These are phyloP conservation scores for Copidosoma aretas DNA, from an alignment of 2,888 invertebrate species.

Conservation along the genomic window DNA sequence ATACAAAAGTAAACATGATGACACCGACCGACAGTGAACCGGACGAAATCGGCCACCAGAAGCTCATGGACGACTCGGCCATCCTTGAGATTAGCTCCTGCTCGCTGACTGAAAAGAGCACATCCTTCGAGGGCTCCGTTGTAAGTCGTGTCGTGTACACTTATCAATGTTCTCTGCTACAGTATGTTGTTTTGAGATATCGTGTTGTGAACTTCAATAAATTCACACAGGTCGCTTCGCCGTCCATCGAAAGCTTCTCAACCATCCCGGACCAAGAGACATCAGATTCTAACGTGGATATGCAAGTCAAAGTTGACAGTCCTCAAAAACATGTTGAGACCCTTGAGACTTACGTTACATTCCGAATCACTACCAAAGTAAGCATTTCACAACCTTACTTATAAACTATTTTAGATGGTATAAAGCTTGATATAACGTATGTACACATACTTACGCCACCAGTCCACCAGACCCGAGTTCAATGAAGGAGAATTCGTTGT, in stretches of 20 bases:
- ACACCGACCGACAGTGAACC: slow-evolving; percentile 53
- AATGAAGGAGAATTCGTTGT: slow-evolving; percentile 71
- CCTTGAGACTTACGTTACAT: slow-evolving; percentile 75
- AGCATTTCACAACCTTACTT: slow-evolving; percentile 18
- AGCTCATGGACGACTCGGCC: slow-evolving; percentile 50
- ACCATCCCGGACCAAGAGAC: slow-evolving; percentile 68
- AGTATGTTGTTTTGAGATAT: slow-evolving; percentile 4
- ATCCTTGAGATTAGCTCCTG: slow-evolving; percentile 56
- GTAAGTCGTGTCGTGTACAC: slow-evolving; percentile 48
- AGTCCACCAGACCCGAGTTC: slow-evolving; percentile 71
- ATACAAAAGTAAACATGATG: slow-evolving; percentile 50
- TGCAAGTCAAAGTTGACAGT: slow-evolving; percentile 72
- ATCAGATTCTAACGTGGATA: slow-evolving; percentile 65
- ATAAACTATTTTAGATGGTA: background rate
- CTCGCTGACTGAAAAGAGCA: slow-evolving; percentile 53
- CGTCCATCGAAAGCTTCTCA: slow-evolving; percentile 69
- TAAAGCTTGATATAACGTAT: background rate
- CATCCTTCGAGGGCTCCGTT: slow-evolving; percentile 59
- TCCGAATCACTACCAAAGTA: slow-evolving; percentile 73
- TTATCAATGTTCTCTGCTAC: background rate
- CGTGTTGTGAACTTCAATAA: background rate
- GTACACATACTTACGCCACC: slow-evolving; percentile 41
- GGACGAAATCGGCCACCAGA: slow-evolving; percentile 42
- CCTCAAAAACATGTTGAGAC: slow-evolving; percentile 77
- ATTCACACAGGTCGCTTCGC: slow-evolving; percentile 64